A percentile compares a stretch with the other conserved stretches of the same genome.
phyloP scores from a whole-genome alignment of 2,113 vertebrate species.

The Hassar affinis region DNA sequence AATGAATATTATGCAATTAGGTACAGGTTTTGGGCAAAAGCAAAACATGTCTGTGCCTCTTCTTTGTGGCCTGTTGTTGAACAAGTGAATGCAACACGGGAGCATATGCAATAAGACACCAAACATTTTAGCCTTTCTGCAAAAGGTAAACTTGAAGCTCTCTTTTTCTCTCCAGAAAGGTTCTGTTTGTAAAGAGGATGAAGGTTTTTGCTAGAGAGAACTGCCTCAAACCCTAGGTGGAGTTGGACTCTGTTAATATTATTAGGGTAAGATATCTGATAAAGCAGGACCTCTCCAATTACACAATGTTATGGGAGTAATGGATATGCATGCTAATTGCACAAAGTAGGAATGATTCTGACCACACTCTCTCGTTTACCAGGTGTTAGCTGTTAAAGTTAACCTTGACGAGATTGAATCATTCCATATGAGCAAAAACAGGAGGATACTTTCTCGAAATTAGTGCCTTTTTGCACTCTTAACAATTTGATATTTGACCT shows the following conservation, averaged over 20 bases:
- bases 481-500: neutral
- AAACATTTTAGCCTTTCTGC: neutral
- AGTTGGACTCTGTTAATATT: neutral
- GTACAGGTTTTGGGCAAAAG: too few species aligned
- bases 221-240: neutral
- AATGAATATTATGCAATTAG: conserved; percentile 22
- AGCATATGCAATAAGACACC: neutral
- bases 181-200: neutral
- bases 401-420: conserved; percentile 28
- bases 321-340: conserved; percentile 13
- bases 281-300: neutral
- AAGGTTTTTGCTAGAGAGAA: neutral
- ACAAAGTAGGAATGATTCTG: neutral
- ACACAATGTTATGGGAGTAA: neutral
- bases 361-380: neutral
- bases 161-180: neutral
- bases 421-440: neutral
- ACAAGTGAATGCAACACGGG: neutral
- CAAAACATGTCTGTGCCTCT: conserved; percentile 1
- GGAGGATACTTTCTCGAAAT: neutral
- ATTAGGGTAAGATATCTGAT: neutral
- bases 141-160: neutral
- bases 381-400: conserved; percentile 37
- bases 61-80: neutral
- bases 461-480: neutral